Evolutionary conservation across 2,113 vertebrate species (phyloP), one percentile per base, ranked within the genome.

Genomic region (Oryctolagus cuniculus): DNA sequence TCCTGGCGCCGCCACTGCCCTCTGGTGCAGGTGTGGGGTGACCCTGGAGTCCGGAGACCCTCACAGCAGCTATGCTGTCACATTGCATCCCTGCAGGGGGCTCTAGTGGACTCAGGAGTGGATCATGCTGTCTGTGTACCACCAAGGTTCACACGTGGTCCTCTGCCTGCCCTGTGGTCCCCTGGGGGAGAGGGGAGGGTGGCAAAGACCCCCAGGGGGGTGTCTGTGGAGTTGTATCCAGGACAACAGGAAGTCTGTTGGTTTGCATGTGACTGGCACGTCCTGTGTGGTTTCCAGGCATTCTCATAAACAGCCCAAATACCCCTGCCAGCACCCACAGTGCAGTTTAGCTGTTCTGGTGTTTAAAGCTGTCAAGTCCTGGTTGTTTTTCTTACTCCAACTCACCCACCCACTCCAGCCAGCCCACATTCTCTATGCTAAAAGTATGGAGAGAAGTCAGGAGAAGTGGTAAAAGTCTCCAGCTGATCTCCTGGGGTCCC

Each of bases 361-460:
- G 44, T 90, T 89, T 72, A 44, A 89, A 66, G 49, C 77, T 91
- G 29, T 70, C 74, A 25, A 31, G 25, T 44, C 72, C 83, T 34
- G 22, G 55, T 10, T 91, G 67, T 36, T 85, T 61, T 80, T 31
- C 27, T 16, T 38, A n/a, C 86, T 66, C 61, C 31, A 27, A 69
- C 69, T 53, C 10, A 6, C 15, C 27, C 38, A 49, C 21, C 55
- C 61, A n/a, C 25, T 58, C 27, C 84, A 81, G 73, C 36, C 66
- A n/a, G 61, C 53, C 81, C 63, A 36, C 16, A 78, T 63, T 19
- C 84, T 74, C 44, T 61, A 3, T 38, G 53, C 34, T 11, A 51
- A 74, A 19, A 15, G 44, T 19, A 4, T 13, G 36, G 87, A 36
- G 73, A 91, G 51, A 72, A 61, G 61, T 66, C 10, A n/a, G 69